Evolutionary conservation across 2,113 vertebrate genomes (phyloP).

Genomic region (Phyllostomus hastatus): DNA sequence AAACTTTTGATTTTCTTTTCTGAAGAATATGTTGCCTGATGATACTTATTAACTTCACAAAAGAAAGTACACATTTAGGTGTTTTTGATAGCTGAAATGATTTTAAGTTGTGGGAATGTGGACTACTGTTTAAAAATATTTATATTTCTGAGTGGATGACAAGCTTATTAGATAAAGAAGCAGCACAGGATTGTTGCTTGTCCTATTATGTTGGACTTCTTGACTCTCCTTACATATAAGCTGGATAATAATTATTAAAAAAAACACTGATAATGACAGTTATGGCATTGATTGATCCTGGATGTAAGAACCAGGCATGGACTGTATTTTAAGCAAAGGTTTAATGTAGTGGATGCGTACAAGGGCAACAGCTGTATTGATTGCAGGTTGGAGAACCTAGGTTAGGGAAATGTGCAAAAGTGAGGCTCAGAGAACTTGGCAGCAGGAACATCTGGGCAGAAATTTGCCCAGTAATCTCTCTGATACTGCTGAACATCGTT

Average conservation of each 20-base stretch:
- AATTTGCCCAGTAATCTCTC: background rate
- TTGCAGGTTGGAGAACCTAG: background rate
- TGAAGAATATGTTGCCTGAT: background rate
- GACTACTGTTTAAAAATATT: background rate
- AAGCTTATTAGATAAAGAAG: background rate
- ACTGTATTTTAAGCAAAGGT: background rate
- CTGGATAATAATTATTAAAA: background rate
- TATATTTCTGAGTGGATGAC: background rate
- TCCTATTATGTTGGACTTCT: background rate
- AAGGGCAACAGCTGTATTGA: background rate
- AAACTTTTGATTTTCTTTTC: constrained; percentile 36
- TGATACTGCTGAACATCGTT: background rate
- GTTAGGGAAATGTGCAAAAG: background rate
- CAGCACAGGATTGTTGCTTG: background rate
- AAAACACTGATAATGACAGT: background rate
- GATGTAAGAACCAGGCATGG: background rate
- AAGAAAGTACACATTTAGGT: background rate
- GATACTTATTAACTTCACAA: background rate
- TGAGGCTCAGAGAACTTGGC: background rate
- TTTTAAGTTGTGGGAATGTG: background rate
- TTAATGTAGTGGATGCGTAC: background rate
- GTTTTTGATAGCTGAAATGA: background rate
- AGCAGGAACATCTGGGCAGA: background rate
- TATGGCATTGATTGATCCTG: background rate
- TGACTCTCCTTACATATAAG: background rate